Evolutionary conservation across 2,797 vertebrate species (phyloP).

Genomic region (Trachurus trachurus): DNA sequence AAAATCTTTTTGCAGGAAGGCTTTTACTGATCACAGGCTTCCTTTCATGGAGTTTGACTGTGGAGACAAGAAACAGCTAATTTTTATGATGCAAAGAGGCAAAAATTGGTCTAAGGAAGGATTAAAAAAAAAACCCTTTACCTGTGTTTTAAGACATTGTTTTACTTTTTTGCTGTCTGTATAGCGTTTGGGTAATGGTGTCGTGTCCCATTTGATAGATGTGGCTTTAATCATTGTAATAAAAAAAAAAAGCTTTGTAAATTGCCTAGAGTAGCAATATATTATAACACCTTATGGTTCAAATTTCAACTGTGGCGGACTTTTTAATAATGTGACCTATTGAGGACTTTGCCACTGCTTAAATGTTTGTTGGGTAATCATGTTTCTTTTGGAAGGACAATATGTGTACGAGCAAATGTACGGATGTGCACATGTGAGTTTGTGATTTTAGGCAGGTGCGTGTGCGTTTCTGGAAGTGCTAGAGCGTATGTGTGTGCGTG

Average conservation of each 20-base stretch:
- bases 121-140: constrained; percentile 63
- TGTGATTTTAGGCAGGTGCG: constrained; percentile 67
- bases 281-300: constrained; percentile 93
- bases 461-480: constrained; percentile 61
- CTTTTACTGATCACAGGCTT: constrained; percentile 79
- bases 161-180: constrained; percentile 86
- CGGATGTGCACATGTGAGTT: constrained; percentile 38
- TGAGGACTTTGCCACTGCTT: constrained; percentile 92
- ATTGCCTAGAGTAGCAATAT: constrained; percentile 98
- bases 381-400: constrained; percentile 92
- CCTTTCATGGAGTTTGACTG: constrained; percentile 78
- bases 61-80: constrained; percentile 68
- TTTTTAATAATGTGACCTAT: constrained; percentile 94
- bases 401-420: constrained; percentile 81
- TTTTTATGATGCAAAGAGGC: constrained; percentile 78
- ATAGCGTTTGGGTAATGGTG: constrained; percentile 95
- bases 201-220: constrained; percentile 94
- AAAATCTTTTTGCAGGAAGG: constrained; percentile 72
- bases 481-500: constrained; percentile 31
- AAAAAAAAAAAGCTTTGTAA: constrained; percentile 92
- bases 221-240: constrained; percentile 97
- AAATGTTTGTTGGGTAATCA: constrained; percentile 91
- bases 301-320: constrained; percentile 93
- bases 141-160: constrained; percentile 76
- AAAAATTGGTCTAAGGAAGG: constrained; percentile 58